Evolutionary conservation across 2,113 vertebrate species (phyloP).

Genomic region (Lophochroa leadbeateri): DNA sequence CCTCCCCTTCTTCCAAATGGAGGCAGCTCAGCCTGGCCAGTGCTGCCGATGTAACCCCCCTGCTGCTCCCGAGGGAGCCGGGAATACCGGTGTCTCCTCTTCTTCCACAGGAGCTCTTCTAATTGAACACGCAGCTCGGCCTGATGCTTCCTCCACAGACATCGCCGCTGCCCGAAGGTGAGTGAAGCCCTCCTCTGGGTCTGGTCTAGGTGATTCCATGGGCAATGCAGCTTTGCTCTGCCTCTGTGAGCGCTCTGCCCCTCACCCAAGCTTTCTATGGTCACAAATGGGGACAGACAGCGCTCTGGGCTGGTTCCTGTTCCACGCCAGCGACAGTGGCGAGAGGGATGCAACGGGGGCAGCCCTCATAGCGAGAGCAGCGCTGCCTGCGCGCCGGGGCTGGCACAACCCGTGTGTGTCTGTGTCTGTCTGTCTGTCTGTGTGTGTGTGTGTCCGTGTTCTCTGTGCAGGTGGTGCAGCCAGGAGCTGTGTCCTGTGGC

Average conservation of each 20-base stretch:
- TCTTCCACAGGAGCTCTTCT: slow-evolving; percentile 77
- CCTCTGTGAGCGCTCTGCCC: accelerated
- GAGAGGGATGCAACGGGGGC: not conserved
- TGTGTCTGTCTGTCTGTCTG: too few relatives aligned
- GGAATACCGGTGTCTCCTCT: accelerated
- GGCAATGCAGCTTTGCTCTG: not conserved
- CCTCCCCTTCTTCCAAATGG: not conserved
- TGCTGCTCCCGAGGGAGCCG: accelerated
- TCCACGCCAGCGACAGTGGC: accelerated
- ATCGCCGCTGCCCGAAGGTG: slow-evolving; percentile 72
- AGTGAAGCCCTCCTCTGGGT: not conserved
- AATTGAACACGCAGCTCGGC: slow-evolving; percentile 77
- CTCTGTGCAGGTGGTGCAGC: slow-evolving; percentile 79
- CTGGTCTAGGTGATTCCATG: accelerated
- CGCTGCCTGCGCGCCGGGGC: accelerated
- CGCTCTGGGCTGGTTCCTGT: not conserved
- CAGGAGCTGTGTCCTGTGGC: slow-evolving; percentile 79
- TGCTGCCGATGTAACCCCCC: not conserved
- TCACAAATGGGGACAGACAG: accelerated
- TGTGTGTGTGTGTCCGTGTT: not conserved
- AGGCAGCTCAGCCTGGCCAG: not conserved
- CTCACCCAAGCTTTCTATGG: accelerated
- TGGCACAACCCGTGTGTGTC: not conserved
- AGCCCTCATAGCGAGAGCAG: not conserved
- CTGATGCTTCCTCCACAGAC: slow-evolving; percentile 68